Conservation (phyloP, 2,113 vertebrate genomes). For the Malaclemys terrapin region DNA sequence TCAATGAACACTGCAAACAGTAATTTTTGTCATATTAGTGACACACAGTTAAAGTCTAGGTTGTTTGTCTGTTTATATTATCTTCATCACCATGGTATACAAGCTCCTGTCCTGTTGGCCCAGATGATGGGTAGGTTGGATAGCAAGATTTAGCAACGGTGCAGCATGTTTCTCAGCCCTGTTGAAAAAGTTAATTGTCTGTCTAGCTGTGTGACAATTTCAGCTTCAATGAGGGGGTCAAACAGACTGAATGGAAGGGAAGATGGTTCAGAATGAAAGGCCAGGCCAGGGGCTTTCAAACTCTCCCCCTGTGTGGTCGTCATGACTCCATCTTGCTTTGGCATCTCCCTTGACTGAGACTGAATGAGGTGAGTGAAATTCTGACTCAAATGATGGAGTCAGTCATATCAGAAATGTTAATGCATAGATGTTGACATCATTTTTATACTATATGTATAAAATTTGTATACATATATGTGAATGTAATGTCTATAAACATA, state of each 20-base stretch:
- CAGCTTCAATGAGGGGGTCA: background rate
- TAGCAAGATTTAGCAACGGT: background rate
- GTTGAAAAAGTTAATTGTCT: background rate
- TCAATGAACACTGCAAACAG: background rate
- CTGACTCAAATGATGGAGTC: background rate
- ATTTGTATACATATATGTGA: background rate
- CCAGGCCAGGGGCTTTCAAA: background rate
- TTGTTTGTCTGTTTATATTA: background rate
- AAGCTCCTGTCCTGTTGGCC: background rate
- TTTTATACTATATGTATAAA: background rate
- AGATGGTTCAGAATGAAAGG: background rate
- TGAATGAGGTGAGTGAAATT: background rate
- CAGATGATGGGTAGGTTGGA: background rate
- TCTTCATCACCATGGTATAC: background rate
- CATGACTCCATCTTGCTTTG: background rate
- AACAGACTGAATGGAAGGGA: background rate
- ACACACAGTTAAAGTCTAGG: background rate
- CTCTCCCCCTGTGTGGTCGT: background rate
- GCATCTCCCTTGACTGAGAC: background rate
- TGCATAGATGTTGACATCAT: background rate
- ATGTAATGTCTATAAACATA: background rate
- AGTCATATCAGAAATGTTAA: background rate
- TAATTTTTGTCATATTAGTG: background rate
- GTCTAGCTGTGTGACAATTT: background rate
- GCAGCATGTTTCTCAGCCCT: background rate